These are phyloP conservation scores for Stegodyphus dumicola DNA, from an alignment of 1,140 invertebrate species.

Conservation along the genomic window DNA sequence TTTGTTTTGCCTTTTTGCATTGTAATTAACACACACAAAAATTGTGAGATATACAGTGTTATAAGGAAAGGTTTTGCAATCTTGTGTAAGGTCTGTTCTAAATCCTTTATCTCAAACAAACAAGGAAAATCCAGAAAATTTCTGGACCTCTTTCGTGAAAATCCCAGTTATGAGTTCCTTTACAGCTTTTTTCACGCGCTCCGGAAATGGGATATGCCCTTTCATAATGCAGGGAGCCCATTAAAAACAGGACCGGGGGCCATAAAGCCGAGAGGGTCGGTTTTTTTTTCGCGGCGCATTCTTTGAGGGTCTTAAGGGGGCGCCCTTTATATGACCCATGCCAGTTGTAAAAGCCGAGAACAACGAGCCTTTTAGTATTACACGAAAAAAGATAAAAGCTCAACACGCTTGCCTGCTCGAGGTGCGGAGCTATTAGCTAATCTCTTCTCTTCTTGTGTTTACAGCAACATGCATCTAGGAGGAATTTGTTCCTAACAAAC, in stretches of 20 bases:
- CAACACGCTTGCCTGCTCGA: not conserved
- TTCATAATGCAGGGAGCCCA: not conserved
- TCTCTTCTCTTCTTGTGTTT: not conserved
- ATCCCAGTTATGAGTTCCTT: not conserved
- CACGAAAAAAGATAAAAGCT: not conserved
- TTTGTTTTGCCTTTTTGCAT: too few species aligned
- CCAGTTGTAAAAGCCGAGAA: not conserved
- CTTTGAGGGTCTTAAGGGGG: not conserved
- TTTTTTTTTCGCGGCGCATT: not conserved
- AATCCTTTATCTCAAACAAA: too few species aligned
- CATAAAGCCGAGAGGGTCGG: not conserved
- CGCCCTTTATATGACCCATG: not conserved
- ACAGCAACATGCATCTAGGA: too few species aligned
- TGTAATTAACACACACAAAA: too few species aligned
- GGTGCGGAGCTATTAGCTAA: not conserved
- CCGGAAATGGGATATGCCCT: not conserved
- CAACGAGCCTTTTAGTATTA: constrained; percentile 1
- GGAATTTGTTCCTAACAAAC: too few species aligned
- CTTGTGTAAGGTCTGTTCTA: too few species aligned
- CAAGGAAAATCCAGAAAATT: too few species aligned
- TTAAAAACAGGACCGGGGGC: not conserved
- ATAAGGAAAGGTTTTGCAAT: too few species aligned
- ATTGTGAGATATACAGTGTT: too few species aligned
- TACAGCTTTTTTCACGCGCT: not conserved
- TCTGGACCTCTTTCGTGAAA: not conserved